A percentile compares a stretch with the other conserved stretches of the same genome.
Evolutionary conservation across 2,888 invertebrate species (phyloP).

Genomic region (Pharmacophagus antenor): DNA sequence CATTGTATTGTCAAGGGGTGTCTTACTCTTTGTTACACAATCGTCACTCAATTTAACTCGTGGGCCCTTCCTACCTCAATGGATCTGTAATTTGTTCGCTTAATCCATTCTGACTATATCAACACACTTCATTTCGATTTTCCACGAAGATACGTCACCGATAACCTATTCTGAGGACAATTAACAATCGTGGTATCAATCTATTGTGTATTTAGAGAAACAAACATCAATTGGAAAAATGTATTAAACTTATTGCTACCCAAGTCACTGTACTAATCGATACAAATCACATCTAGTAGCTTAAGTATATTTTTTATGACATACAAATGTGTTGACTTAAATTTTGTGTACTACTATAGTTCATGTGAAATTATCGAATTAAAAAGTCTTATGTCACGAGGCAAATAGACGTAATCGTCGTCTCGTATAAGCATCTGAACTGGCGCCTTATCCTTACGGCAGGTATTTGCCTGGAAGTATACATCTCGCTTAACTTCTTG

Average conservation of each 20-base stretch:
- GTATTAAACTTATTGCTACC: background rate
- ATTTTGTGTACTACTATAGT: no score
- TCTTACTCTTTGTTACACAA: background rate
- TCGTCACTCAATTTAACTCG: background rate
- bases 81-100: constrained; percentile 1
- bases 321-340: no score
- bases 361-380: no score
- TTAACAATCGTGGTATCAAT: background rate
- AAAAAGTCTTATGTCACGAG: no score
- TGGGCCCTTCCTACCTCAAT: background rate
- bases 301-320: background rate
- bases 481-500: no score
- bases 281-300: background rate
- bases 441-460: no score
- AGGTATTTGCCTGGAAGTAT: no score
- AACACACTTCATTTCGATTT: background rate
- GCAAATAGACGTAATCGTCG: no score
- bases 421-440: no score
- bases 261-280: background rate
- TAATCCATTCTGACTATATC: background rate
- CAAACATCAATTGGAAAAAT: background rate
- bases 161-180: background rate
- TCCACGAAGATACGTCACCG: background rate
- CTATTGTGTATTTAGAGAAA: background rate
- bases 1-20: background rate